A percentile compares a stretch with the other conserved stretches of the same genome.
Conservation (phyloP, 2,888 invertebrate genomes). For the Calephelis perditalis region DNA sequence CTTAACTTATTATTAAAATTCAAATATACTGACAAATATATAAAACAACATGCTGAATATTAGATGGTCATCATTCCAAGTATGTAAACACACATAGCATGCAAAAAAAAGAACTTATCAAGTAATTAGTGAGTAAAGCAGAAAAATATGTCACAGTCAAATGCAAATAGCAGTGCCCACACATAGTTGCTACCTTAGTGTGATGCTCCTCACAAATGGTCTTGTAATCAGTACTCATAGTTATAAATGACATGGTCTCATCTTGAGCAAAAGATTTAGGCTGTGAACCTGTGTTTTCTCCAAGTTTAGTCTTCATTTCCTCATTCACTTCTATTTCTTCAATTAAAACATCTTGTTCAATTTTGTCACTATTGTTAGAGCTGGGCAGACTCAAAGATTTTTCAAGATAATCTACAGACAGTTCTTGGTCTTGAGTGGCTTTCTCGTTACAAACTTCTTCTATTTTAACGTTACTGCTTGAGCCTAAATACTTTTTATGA, state of each 20-base stretch:
- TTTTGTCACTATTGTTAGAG: slow-evolving; percentile 42
- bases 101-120: slow-evolving; percentile 40
- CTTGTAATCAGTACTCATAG: slow-evolving; percentile 84
- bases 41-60: slow-evolving; percentile 33
- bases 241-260: slow-evolving; percentile 70
- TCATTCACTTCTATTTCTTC: slow-evolving; percentile 28
- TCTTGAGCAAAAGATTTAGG: slow-evolving; percentile 58
- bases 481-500: not conserved
- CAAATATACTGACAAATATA: slow-evolving; percentile 19
- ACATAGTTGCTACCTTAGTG: slow-evolving; percentile 76
- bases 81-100: slow-evolving; percentile 39
- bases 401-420: slow-evolving; percentile 36
- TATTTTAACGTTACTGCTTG: slow-evolving; percentile 28
- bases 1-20: slow-evolving; percentile 15
- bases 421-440: slow-evolving; percentile 22
- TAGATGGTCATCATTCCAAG: slow-evolving; percentile 37
- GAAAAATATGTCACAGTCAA: slow-evolving; percentile 33
- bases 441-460: slow-evolving; percentile 26
- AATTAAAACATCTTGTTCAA: slow-evolving; percentile 57
- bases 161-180: slow-evolving; percentile 39
- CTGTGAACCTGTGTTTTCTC: slow-evolving; percentile 38
- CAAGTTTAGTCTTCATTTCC: slow-evolving; percentile 42
- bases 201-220: slow-evolving; percentile 84
- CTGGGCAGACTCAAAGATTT: slow-evolving; percentile 32
- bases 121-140: slow-evolving; percentile 36